Base-by-base conservation (phyloP, 2,888 invertebrate species). In the Coremacera marginata region DNA sequence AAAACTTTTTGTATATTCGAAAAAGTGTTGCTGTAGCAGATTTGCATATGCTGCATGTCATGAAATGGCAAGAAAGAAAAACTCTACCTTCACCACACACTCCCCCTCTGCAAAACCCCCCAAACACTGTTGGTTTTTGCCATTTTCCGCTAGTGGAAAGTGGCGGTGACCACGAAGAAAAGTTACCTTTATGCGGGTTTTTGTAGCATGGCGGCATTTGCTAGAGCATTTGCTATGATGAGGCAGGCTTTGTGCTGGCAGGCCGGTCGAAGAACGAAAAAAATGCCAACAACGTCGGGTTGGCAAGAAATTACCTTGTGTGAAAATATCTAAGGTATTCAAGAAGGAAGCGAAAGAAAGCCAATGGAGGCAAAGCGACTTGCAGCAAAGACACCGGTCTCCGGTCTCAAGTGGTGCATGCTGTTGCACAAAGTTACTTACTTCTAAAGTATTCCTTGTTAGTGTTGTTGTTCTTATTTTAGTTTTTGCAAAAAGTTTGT, bases 21-120 rank as follows among this genome's bases (percentile, higher is more conserved):
- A 52, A 49, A 75, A 75, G 51, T 65, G 57, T 67, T 73, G 68
- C 70, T 70, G 52, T 57, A 74, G 75, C 68, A 71, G 62, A 78
- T 78, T 78, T 77, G 79, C 79, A 79, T 79, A 79, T 79, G 79
- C 75, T 79, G 79, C 79, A 72, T 68, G 77, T 77, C 72, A 68
- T 52, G 71, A 34, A 14, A 19, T 49, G 37, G 74, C 19, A 22
- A 52, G 25, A n/a, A 52, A 52, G 55, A 65, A 34, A 52, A 27
- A n/a, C 25, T 19, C 37, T 31, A 11, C 7, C 7, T 7, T n/a
- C 25, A 4, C 49, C 44, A 27, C 5, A 16, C 31, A 31, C 31
- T 31, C 22, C 8, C 19, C 19, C 62, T 27, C n/a, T n/a, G n/a
- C n/a, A 7, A 22, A 19, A 44, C 49, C 44, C 8, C 31, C 37